Evolutionary conservation across 2,797 vertebrate genomes (phyloP).

Genomic region (Intellagama lesueurii): DNA sequence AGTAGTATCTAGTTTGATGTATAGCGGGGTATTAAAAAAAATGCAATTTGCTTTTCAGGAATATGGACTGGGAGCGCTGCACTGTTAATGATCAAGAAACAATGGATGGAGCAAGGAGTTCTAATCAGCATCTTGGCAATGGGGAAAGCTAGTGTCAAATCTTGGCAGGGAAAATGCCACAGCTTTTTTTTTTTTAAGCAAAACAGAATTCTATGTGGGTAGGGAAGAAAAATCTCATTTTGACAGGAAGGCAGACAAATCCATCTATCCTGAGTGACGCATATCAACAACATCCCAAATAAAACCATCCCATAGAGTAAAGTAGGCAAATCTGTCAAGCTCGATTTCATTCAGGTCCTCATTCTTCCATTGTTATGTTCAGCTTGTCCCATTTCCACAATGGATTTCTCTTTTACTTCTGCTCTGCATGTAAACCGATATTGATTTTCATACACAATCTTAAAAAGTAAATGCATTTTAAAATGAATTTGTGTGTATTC

Average conservation of each 20-base stretch:
- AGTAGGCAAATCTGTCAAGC: not conserved
- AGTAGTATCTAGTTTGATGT: not conserved
- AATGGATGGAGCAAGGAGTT: not conserved
- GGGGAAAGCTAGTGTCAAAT: not conserved
- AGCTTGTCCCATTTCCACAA: not conserved
- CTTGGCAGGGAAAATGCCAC: not conserved
- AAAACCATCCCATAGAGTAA: conserved; percentile 3
- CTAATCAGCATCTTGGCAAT: not conserved
- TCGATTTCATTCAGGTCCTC: not conserved
- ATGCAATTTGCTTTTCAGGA: not conserved
- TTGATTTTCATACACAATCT: not conserved
- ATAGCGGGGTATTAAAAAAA: not conserved
- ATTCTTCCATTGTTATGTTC: not conserved
- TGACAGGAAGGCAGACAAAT: conserved; percentile 41
- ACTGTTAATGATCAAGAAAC: not conserved
- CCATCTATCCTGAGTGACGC: not conserved
- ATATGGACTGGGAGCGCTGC: not conserved
- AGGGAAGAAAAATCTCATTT: not conserved
- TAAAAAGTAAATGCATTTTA: not conserved
- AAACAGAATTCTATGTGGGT: not conserved
- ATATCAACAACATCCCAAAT: conserved; percentile 1
- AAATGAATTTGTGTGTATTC: not conserved
- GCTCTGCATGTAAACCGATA: not conserved
- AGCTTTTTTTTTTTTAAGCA: conserved; percentile 19
- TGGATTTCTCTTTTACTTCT: not conserved